Evolutionary conservation across 2,797 vertebrate genomes (phyloP).

Genomic region (Coregonus ussuriensis): DNA sequence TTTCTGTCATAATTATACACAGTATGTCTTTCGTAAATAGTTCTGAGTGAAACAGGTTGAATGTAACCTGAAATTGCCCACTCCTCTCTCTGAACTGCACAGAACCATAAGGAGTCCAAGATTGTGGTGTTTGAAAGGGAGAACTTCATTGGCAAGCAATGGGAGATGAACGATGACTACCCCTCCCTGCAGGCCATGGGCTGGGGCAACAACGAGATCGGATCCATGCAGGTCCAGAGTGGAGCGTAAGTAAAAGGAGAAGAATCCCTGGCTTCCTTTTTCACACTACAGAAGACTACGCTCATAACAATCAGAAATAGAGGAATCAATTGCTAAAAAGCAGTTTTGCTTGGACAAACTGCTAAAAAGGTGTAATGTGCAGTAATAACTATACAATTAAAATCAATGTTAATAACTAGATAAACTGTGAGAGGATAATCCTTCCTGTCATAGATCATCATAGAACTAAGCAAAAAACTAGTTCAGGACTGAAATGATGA

Average conservation of each 20-base stretch:
- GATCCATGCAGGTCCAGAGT: conserved; percentile 91
- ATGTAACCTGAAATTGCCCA: background rate
- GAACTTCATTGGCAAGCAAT: conserved; percentile 92
- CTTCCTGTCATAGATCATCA: background rate
- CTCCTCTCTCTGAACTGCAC: conserved; percentile 28
- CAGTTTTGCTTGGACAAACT: no score
- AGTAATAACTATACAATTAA: background rate
- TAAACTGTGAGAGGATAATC: background rate
- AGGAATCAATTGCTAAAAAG: no score
- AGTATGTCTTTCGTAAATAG: background rate
- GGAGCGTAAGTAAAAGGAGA: conserved; percentile 83
- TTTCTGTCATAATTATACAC: background rate
- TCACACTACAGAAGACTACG: background rate
- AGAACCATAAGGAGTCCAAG: conserved; percentile 96
- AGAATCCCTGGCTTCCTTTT: background rate
- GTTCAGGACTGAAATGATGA: background rate
- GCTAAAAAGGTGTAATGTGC: background rate
- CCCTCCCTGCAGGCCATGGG: conserved; percentile 97
- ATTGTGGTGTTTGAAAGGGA: conserved; percentile 90
- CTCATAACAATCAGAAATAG: background rate
- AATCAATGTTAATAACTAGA: background rate
- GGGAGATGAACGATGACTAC: conserved; percentile 92
- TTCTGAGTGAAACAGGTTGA: background rate
- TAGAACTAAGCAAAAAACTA: background rate
- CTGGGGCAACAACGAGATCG: conserved; percentile 93